Conservation (phyloP, 2,797 vertebrate genomes). For the Sebastes steindachneri region DNA sequence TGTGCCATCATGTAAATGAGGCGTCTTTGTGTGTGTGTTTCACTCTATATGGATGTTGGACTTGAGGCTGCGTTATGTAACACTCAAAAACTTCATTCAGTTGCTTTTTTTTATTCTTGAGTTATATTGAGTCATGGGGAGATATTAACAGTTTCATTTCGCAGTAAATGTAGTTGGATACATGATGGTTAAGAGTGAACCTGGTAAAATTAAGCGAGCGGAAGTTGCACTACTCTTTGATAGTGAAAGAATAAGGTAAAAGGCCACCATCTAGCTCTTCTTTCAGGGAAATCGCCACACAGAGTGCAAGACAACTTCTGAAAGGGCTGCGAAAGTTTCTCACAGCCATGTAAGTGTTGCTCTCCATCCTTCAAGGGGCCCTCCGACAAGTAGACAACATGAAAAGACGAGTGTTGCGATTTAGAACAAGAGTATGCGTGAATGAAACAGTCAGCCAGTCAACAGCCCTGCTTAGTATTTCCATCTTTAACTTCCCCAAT, state of each 20-base stretch:
- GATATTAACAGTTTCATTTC: neutral
- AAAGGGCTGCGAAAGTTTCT: neutral
- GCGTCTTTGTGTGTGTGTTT: neutral
- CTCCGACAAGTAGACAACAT: neutral
- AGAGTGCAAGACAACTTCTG: neutral
- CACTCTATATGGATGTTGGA: neutral
- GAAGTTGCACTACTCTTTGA: neutral
- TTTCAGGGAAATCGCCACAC: neutral
- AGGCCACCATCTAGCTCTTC: neutral
- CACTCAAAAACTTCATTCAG: neutral
- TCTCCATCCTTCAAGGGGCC: constrained; percentile 1
- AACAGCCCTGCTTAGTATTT: neutral
- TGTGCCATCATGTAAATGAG: neutral
- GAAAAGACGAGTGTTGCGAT: neutral
- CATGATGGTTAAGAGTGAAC: neutral
- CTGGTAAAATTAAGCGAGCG: neutral
- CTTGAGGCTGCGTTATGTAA: neutral
- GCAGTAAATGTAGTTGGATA: neutral
- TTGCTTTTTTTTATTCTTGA: neutral
- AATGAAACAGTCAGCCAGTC: neutral
- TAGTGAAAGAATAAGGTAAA: neutral
- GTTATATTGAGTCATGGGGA: fast-evolving
- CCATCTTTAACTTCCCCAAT: neutral
- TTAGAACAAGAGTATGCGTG: neutral
- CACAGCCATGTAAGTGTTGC: neutral